Evolutionary conservation across 1,140 invertebrate species (phyloP).

Genomic region (Bacillus rossius): DNA sequence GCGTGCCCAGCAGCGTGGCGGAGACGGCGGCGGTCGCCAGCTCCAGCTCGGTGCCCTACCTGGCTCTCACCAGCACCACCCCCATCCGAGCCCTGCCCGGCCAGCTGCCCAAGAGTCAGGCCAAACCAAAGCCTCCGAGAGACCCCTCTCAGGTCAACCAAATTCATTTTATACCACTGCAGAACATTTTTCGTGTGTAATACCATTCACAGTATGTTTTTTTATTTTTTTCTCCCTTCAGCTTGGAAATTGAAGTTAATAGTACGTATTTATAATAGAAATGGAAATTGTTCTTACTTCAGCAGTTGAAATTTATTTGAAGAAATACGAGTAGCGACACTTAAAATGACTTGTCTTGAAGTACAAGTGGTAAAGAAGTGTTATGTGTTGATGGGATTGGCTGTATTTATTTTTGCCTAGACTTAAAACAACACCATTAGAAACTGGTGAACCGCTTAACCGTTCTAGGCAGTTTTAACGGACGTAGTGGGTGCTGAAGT

Average conservation of each 20-base stretch:
- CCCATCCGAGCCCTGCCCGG: constrained; percentile 40
- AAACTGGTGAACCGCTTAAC: background rate
- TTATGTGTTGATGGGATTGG: too few species aligned
- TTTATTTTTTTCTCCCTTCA: background rate
- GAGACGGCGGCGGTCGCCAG: constrained; percentile 36
- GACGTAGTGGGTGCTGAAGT: constrained; percentile 2
- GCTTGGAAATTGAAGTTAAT: background rate
- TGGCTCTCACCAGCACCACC: constrained; percentile 44
- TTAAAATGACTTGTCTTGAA: too few species aligned
- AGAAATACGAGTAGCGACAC: too few species aligned
- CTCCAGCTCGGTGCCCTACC: constrained; percentile 45
- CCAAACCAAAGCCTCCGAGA: background rate
- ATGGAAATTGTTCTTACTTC: too few species aligned
- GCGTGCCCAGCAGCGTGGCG: constrained; percentile 12
- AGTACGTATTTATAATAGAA: background rate
- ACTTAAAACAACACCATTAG: background rate
- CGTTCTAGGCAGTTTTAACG: background rate
- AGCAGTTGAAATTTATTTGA: too few species aligned
- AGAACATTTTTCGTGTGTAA: background rate
- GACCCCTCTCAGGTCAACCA: background rate
- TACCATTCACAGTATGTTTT: too few species aligned
- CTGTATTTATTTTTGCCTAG: background rate
- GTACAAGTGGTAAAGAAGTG: too few species aligned
- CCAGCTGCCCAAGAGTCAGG: background rate
- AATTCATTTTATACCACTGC: too few species aligned